Evolutionary conservation across 2,113 vertebrate genomes (phyloP).

Genomic region (Martes martes): DNA sequence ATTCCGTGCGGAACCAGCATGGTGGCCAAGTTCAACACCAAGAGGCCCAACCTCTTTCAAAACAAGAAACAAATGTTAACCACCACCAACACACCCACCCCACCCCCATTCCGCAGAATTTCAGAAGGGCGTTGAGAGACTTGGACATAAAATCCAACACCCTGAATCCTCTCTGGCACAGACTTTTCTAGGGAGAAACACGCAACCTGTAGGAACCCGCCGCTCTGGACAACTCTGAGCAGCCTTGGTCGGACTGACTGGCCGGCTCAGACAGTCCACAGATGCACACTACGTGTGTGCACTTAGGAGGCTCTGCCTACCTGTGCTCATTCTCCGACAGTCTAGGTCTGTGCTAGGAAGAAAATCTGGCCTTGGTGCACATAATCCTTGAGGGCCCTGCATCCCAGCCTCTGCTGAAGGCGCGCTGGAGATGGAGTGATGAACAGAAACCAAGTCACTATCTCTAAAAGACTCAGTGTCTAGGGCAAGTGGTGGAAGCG

Average conservation of each 20-base stretch:
- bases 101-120: background rate
- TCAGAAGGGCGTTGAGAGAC: background rate
- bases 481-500: no score
- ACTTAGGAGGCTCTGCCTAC: background rate
- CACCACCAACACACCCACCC: background rate
- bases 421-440: rapidly evolving
- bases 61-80: background rate
- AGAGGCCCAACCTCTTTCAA: background rate
- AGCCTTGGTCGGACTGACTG: no score
- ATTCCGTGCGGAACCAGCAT: background rate
- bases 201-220: rapidly evolving
- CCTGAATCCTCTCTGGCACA: background rate
- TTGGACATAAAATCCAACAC: background rate
- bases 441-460: background rate
- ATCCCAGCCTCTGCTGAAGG: background rate
- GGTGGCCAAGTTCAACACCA: background rate
- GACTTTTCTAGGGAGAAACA: background rate
- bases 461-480: background rate
- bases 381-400: background rate
- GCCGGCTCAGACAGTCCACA: background rate
- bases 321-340: background rate
- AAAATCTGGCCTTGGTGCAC: background rate
- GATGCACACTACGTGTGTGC: background rate
- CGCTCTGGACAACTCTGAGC: background rate
- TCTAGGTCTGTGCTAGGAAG: background rate